Base-by-base conservation (phyloP, 2,113 vertebrate genomes). In the Xerus inauris region DNA sequence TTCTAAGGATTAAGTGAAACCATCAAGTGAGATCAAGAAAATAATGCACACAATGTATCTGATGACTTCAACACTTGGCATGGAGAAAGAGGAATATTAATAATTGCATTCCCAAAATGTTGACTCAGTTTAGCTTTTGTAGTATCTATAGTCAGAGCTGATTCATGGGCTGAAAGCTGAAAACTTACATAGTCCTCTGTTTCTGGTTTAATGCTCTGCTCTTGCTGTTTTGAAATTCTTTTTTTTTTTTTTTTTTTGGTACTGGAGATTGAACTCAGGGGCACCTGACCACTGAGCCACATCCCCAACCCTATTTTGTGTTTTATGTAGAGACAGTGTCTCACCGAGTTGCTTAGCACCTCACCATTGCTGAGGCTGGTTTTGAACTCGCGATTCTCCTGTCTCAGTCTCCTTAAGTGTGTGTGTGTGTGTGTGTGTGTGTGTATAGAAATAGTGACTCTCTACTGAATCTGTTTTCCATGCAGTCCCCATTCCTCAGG, bases 201-300 rank as follows among this genome's bases (percentile, higher is more conserved):
- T 51, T 20, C 40, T 71, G 35, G 8, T 57, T 65, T 49, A n/a
- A 40, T 11, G 49, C 49, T 75, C 87, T 76, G 19, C 19, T 76
- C 24, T 89, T 30, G 8, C 13, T 30, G 5, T 69, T 32, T 84
- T 72, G 79, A 93, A 91, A 87, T 75, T 84, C 42, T 84, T 71
- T n/a, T n/a, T n/a, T n/a, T n/a, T n/a, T n/a, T n/a, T n/a, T n/a
- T n/a, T n/a, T n/a, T n/a, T n/a, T n/a, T n/a, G n/a, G n/a, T n/a
- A n/a, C n/a, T n/a, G n/a, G n/a, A n/a, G n/a, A n/a, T n/a, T n/a
- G n/a, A n/a, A n/a, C n/a, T n/a, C n/a, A n/a, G n/a, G n/a, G n/a
- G n/a, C n/a, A n/a, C n/a, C n/a, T n/a, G n/a, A n/a, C n/a, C n/a
- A n/a, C n/a, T n/a, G n/a, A n/a, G n/a, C n/a, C n/a, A n/a, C n/a